These are phyloP conservation scores for Lethrus apterus DNA, from an alignment of 1,140 invertebrate species.

Conservation along the genomic window DNA sequence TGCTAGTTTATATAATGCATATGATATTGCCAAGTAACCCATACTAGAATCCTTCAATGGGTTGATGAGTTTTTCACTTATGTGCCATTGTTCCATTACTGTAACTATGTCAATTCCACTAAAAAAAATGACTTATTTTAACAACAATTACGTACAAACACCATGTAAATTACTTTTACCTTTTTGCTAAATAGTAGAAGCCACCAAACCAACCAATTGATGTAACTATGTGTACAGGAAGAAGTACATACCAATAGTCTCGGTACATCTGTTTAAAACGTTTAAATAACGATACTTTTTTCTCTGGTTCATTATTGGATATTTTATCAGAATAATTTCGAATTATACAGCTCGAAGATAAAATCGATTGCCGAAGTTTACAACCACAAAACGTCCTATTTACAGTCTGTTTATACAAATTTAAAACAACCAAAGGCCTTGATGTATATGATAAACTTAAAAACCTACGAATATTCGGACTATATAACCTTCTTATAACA, in stretches of 20 bases:
- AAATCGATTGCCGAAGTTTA: too few relatives aligned
- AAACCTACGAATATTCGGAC: too few relatives aligned
- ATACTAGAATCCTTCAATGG: constrained; percentile 68
- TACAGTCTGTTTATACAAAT: too few relatives aligned
- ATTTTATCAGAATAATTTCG: not conserved
- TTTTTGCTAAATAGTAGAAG: constrained; percentile 81
- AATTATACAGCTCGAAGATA: too few relatives aligned
- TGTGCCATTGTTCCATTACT: constrained; percentile 63
- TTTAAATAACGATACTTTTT: constrained; percentile 62
- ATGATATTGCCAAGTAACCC: constrained; percentile 82
- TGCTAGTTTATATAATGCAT: constrained; percentile 84
- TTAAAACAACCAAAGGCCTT: too few relatives aligned
- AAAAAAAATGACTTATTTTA: constrained; percentile 21
- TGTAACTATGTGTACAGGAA: constrained; percentile 83
- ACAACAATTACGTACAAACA: not conserved
- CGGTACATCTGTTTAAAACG: constrained; percentile 86
- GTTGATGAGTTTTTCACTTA: constrained; percentile 68
- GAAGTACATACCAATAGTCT: constrained; percentile 89
- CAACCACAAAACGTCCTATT: too few relatives aligned
- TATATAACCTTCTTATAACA: too few relatives aligned
- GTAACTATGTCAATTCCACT: constrained; percentile 84
- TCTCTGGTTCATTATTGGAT: constrained; percentile 2
- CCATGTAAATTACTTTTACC: constrained; percentile 47
- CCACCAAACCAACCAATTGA: constrained; percentile 76
- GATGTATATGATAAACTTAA: too few relatives aligned